A percentile compares a stretch with the other conserved stretches of the same genome.
These are phyloP conservation scores for Ochotona curzoniae DNA, from an alignment of 2,113 vertebrate genomes.

Conservation along the genomic window DNA sequence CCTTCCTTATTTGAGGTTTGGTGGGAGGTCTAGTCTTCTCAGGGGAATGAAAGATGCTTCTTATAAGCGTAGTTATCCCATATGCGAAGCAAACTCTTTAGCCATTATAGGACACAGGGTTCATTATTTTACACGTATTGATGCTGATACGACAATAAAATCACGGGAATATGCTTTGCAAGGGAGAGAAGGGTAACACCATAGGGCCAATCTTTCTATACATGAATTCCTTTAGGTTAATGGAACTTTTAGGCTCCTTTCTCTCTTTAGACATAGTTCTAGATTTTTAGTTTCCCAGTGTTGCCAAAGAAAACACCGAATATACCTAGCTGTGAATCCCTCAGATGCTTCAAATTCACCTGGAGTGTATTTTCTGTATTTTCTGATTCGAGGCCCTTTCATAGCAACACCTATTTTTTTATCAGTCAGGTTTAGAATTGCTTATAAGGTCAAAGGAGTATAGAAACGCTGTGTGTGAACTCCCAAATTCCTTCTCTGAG, in stretches of 20 bases:
- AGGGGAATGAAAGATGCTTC: background rate
- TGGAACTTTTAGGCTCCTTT: background rate
- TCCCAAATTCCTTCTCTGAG: background rate
- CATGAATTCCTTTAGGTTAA: background rate
- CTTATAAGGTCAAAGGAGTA: background rate
- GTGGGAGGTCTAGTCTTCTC: conserved; percentile 4
- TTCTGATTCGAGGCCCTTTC: conserved; percentile 7
- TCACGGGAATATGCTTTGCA: background rate
- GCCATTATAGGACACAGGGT: background rate
- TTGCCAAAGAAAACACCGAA: background rate
- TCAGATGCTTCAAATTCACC: background rate
- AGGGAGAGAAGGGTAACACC: background rate
- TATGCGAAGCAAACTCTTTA: conserved; percentile 20
- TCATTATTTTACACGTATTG: conserved; percentile 18
- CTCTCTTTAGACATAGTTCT: background rate
- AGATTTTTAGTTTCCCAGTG: background rate
- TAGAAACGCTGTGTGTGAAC: background rate
- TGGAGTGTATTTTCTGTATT: background rate
- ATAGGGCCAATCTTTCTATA: background rate
- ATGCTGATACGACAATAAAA: background rate
- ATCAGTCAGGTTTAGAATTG: background rate
- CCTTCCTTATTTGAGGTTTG: conserved; percentile 45
- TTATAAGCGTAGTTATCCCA: background rate
- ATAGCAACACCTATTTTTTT: background rate
- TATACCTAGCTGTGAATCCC: background rate